Conservation (phyloP, 2,888 invertebrate species). For the Pachydiplax longipennis region DNA sequence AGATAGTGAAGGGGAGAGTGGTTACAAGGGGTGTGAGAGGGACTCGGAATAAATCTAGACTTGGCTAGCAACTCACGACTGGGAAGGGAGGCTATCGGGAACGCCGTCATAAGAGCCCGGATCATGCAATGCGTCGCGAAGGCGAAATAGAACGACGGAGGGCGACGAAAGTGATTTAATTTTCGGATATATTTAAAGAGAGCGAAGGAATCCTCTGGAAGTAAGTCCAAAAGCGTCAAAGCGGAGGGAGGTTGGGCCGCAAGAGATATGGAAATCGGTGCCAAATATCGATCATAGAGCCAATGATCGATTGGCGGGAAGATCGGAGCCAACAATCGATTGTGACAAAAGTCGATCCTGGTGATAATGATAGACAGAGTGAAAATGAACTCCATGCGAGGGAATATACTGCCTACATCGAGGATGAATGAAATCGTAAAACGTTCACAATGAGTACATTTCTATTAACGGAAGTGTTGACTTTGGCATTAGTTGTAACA, state of each 20-base stretch:
- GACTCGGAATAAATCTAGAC: slow-evolving; percentile 37
- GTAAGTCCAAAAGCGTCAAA: not conserved
- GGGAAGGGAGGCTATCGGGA: not conserved
- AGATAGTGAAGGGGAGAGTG: not conserved
- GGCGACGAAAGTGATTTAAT: not conserved
- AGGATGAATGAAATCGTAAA: too few species aligned
- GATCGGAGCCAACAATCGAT: not conserved
- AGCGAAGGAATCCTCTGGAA: not conserved
- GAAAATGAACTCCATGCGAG: too few species aligned
- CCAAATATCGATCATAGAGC: not conserved
- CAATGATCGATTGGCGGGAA: not conserved
- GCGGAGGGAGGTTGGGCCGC: not conserved
- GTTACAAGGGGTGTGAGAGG: not conserved
- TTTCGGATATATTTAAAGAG: not conserved
- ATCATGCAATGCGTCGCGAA: slow-evolving; percentile 11
- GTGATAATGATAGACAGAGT: too few species aligned
- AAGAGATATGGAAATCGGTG: not conserved
- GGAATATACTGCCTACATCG: too few species aligned
- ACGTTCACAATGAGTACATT: too few species aligned
- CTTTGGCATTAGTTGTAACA: too few species aligned
- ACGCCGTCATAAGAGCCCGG: not conserved
- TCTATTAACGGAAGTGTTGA: too few species aligned
- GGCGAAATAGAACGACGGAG: not conserved
- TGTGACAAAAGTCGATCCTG: not conserved
- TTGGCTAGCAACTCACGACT: not conserved